Base-by-base conservation (phyloP, 2,888 invertebrate species). In the Limulus polyphemus region DNA sequence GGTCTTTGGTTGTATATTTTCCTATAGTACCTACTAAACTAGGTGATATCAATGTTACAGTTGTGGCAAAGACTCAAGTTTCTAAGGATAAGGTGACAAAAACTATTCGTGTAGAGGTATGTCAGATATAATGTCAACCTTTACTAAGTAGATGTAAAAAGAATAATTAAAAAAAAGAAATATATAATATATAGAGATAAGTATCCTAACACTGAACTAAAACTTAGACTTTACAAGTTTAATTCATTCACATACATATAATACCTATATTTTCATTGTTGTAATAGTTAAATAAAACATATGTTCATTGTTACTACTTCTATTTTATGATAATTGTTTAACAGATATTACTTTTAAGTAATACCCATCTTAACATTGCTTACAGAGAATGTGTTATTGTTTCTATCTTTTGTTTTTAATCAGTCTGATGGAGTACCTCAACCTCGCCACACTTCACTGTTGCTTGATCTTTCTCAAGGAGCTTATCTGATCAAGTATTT, bases 401-500 rank as follows among this genome's bases (percentile, higher is more conserved):
- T n/a, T n/a, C n/a, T n/a, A 32, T 17, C 47, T 62, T 12, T 17
- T 55, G 32, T 32, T 32, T 32, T 32, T 32, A 32, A 32, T 14
- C 77, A 85, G 83, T 82, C 93, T 10, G 94, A 97, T 76, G 97
- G 97, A 12, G 79, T 95, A 2, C 88, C 90, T 0, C 95, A 95
- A 73, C 83, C 88, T 77, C 83, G 92, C 0, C 95, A 98, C 79
- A 92, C 95, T 70, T 89, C 95, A 0, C 84, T 92, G 56, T 81
- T 97, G 0, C 79, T 97, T 11, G 95, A 97, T 81, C 81, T 98
- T 63, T 93, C 92, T 68, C 93, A 88, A 77, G 84, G 90, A 50
- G 91, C 92, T 0, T 89, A 89, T 76, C 86, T 90, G 59, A 87
- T 94, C 79, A 93, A 94, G 72, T 93, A 94, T 76, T 86, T 97